These are phyloP conservation scores for Myiopsitta monachus DNA, from an alignment of 2,113 vertebrate genomes.

Conservation along the genomic window DNA sequence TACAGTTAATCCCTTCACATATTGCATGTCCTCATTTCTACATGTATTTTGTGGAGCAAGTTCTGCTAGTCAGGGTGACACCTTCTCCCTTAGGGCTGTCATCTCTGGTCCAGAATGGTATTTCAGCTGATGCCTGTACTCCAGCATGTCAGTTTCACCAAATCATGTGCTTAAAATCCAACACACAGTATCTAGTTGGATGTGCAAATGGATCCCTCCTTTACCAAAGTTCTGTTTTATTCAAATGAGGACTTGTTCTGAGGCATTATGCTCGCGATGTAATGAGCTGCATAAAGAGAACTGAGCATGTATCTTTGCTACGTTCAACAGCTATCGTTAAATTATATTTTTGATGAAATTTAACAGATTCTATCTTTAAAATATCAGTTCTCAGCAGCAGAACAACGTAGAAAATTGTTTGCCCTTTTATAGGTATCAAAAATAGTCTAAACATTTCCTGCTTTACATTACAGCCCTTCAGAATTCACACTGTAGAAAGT, in stretches of 20 bases:
- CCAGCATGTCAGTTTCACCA: not conserved
- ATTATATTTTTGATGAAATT: not conserved
- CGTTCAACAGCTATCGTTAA: not conserved
- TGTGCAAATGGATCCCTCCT: not conserved
- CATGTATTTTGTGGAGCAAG: not conserved
- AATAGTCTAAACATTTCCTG: constrained; percentile 28
- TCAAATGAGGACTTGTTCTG: not conserved
- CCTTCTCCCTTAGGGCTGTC: not conserved
- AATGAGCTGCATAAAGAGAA: not conserved
- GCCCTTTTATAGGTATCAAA: constrained; percentile 12
- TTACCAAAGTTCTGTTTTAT: not conserved
- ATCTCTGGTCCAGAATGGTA: not conserved
- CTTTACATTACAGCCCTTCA: constrained; percentile 16
- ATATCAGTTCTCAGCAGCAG: not conserved
- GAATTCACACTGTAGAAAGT: not conserved
- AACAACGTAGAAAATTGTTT: not conserved
- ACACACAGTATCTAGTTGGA: not conserved
- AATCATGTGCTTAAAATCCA: not conserved
- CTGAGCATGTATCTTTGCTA: not conserved
- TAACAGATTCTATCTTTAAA: not conserved
- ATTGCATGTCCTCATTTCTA: not conserved
- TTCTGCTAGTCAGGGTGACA: not conserved
- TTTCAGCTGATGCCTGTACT: not conserved
- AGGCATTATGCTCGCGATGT: not conserved
- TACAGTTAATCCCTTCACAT: not conserved